Percentiles rank a stretch among this genome's conserved stretches.
Evolutionary conservation across 2,797 vertebrate genomes (phyloP).

Genomic region (Malacoraja senta): DNA sequence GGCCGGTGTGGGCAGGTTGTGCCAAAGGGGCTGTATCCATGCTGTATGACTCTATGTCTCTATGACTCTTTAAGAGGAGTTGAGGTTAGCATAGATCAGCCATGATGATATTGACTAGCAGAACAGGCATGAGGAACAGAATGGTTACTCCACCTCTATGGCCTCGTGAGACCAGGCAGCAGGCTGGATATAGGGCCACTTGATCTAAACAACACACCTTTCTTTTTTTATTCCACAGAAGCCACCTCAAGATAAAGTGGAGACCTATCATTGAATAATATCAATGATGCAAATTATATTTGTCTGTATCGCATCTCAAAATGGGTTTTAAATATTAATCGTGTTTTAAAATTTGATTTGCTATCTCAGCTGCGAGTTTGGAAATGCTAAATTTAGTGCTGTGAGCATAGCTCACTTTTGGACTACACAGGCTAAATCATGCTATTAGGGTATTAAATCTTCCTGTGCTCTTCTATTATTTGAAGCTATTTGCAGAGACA

Average conservation of each 20-base stretch:
- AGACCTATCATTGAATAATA: neutral
- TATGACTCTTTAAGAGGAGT: too few species aligned
- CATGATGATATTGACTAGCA: too few species aligned
- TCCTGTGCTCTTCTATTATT: neutral
- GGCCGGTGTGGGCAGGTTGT: too few species aligned
- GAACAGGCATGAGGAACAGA: too few species aligned
- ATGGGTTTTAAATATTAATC: constrained; percentile 19
- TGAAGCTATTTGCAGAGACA: constrained; percentile 15
- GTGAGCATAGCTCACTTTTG: neutral
- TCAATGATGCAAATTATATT: neutral
- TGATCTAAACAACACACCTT: too few species aligned
- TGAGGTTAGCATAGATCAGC: too few species aligned
- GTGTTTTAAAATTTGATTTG: constrained; percentile 12
- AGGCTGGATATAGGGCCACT: too few species aligned
- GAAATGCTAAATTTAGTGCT: neutral
- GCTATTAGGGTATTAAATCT: neutral
- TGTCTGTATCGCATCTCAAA: neutral
- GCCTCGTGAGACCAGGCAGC: too few species aligned
- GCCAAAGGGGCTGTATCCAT: too few species aligned
- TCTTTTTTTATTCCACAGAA: neutral
- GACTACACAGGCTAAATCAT: neutral
- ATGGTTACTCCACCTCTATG: too few species aligned
- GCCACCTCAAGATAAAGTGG: neutral
- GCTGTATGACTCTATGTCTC: too few species aligned
- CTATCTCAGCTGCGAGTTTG: neutral